Evolutionary conservation across 2,797 vertebrate genomes (phyloP), one percentile per base, ranked within the genome.

Genomic region (Dendrocincla fuliginosa): DNA sequence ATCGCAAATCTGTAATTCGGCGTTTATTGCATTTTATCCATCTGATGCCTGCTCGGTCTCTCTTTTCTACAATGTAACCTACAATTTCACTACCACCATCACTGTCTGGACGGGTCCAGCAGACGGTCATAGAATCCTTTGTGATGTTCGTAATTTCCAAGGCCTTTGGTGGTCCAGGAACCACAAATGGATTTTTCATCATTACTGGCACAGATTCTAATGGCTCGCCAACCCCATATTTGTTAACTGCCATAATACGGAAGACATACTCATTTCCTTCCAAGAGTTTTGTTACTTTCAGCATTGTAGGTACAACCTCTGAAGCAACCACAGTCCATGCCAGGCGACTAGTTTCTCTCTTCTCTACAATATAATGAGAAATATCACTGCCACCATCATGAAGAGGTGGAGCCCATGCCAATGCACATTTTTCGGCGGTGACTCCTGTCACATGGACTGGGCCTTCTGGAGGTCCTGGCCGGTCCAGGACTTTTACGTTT

Each of bases 11-110:
- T 90, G 99, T 99, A 95, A 99, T 98, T 94, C 98, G 98, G 69
- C 99, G 98, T 96, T 99, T 99, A 97, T 99, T 99, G 96, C 99
- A 99, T 98, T 99, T 99, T 68, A 99, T 98, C 99, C 99, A 99
- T 95, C 98, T 99, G 90, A 99, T 98, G 95, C 99, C 99, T 90
- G 98, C 96, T 97, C 98, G 98, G 95, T 99, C 99, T 98, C 99
- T 99, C 97, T 99, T 99, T 97, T 99, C 99, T 95, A 99, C 98
- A 10, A 98, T 98, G 95, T 99, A 99, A 83, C 98, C 98, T 84
- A 97, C 95, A 69, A 99, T 99, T 97, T 99, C 98, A 98, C 98
- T 99, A 81, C 99, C 99, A 83, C 99, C 99, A 96, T 99, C 98
- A 88, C 85, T 98, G 35, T 99, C 99, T 83, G 99, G 99, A 67